Percentiles rank a stretch among this genome's conserved stretches.
Evolutionary conservation across 2,113 vertebrate species (phyloP).

Genomic region (Eleginops maclovinus): DNA sequence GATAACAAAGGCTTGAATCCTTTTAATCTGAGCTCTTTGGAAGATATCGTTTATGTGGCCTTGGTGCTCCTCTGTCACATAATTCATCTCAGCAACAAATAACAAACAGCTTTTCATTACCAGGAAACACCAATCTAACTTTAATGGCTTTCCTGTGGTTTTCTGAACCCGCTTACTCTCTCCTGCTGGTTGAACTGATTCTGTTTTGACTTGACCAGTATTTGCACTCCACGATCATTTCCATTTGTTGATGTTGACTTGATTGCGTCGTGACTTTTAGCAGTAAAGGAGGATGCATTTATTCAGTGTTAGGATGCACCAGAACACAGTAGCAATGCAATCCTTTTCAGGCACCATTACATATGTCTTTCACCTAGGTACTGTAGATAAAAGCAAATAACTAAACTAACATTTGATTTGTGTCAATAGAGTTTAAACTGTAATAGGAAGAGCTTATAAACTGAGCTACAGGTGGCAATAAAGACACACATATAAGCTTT

Average conservation of each 20-base stretch:
- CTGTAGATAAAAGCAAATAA: background rate
- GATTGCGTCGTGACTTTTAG: background rate
- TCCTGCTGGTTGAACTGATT: background rate
- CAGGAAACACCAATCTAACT: too few species aligned
- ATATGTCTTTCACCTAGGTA: too few species aligned
- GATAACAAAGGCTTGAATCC: background rate
- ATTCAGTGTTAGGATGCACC: background rate
- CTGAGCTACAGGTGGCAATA: background rate
- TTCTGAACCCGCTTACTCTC: background rate
- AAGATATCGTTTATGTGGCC: background rate
- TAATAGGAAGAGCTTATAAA: too few species aligned
- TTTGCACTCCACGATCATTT: slow-evolving; percentile 3
- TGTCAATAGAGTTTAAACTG: too few species aligned
- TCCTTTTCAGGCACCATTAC: too few species aligned
- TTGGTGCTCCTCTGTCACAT: too few species aligned
- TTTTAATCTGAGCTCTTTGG: background rate
- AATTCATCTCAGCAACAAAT: too few species aligned
- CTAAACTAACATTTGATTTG: background rate
- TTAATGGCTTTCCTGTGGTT: background rate
- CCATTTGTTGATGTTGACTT: background rate
- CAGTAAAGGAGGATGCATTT: background rate
- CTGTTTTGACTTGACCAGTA: background rate
- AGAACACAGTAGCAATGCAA: background rate
- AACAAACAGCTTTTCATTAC: too few species aligned
- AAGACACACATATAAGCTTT: background rate